Conservation (phyloP, 2,797 vertebrate species). For the Enteromius treurensis region DNA sequence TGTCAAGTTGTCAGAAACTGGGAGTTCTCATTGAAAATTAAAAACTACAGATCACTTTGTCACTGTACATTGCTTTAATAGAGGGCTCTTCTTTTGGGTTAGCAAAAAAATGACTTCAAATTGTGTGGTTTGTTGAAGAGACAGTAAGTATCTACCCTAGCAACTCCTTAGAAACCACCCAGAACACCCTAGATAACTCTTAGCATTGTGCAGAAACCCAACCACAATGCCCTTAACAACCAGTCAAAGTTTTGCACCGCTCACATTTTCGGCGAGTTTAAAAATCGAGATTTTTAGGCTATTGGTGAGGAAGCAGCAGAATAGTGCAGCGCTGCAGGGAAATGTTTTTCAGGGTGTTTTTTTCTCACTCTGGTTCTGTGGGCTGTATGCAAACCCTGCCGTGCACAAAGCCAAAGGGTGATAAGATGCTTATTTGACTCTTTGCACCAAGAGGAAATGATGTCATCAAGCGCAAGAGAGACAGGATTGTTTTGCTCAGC, state of each 20-base stretch:
- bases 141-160: not conserved
- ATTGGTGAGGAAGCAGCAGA: not conserved
- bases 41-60: not conserved
- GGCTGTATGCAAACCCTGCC: constrained; percentile 42
- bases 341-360: not conserved
- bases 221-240: not conserved
- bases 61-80: not conserved
- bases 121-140: not conserved
- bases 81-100: not conserved
- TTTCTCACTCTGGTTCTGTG: constrained; percentile 17
- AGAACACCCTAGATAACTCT: not conserved
- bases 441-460: constrained; percentile 65
- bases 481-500: constrained; percentile 54
- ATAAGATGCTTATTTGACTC: constrained; percentile 53
- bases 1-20: not conserved
- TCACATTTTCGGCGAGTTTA: not conserved
- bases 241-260: constrained; percentile 15
- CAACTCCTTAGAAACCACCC: not conserved
- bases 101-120: not conserved
- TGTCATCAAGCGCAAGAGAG: constrained; percentile 54
- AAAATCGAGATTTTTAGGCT: constrained; percentile 1
- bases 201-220: not conserved
- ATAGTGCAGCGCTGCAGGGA: constrained; percentile 16
- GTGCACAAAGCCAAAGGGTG: constrained; percentile 17
- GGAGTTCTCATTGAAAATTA: not conserved